phyloP scores from a whole-genome alignment of 2,888 invertebrate genomes.

The Sinhomidia bicolor region DNA sequence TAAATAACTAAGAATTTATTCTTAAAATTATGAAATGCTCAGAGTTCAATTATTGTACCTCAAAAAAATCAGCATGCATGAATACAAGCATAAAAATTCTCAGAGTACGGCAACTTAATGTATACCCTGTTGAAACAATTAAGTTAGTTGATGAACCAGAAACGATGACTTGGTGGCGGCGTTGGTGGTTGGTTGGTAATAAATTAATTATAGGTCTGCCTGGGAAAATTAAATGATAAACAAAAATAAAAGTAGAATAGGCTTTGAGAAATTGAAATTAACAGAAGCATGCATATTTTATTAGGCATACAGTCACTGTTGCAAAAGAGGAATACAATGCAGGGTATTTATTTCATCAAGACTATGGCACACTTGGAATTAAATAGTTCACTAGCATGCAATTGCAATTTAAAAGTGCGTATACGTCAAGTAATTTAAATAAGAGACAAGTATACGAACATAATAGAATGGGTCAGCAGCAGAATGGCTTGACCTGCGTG shows the following conservation, averaged over 20 bases:
- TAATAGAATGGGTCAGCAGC: neutral
- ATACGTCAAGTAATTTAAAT: neutral
- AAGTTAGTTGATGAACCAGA: no score
- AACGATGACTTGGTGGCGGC: no score
- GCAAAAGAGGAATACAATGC: no score
- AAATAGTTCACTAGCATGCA: constrained; percentile 15
- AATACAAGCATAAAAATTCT: no score
- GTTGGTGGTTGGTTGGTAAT: no score
- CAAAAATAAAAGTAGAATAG: constrained; percentile 1
- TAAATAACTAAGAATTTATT: no score
- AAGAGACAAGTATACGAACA: neutral
- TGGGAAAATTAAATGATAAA: neutral
- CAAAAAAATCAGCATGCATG: no score
- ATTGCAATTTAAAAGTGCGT: constrained; percentile 15
- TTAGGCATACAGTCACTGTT: neutral
- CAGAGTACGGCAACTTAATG: no score
- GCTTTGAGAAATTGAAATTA: neutral
- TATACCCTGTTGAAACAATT: no score
- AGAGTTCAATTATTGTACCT: no score
- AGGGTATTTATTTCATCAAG: neutral
- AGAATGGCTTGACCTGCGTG: constrained; percentile 37
- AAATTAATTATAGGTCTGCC: neutral
- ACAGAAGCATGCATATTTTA: neutral
- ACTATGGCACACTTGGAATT: neutral
- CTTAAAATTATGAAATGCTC: no score